Evolutionary conservation across 2,888 invertebrate genomes (phyloP), one percentile per base, ranked within the genome.

Genomic region (Aplocera efformata): DNA sequence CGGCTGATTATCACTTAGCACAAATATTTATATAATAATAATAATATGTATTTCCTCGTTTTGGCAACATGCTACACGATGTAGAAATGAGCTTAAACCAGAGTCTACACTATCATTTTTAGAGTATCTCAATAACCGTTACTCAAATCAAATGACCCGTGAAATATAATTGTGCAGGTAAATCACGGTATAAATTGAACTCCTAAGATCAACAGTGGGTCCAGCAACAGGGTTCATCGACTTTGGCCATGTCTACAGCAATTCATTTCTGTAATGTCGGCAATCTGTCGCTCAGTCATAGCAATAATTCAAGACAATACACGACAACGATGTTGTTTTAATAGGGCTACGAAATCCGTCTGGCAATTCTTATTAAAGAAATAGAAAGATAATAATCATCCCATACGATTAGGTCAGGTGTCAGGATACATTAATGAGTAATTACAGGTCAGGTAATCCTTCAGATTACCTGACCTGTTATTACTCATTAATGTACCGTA

Each of bases 251-350:
- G 83, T 82, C 82, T 82, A 63, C 63, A 53, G 72, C 76, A 60
- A 84, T 86, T 79, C 73, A 75, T 85, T 78, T 80, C 71, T 61
- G 72, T 84, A 84, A 86, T 85, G 79, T 67, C 49, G 56, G 79
- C 83, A 80, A 85, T 86, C 78, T 80, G 81, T 85, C 80, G 76
- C 66, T 68, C 62, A 65, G 58, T 67, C 63, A 63, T 59, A 63
- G 45, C 42, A 7, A 53, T 56, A 49, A 56, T 44, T 53, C 51
- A 51, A 40, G 40, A 36, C 40, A 40, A 41, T 37, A 36, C 45
- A 41, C 32, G 35, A 45, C 40, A 45, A 45, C 44, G 25, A 45
- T 23, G 40, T 23, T 32, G 29, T 21, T 36, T 17, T 40, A 45
- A 45, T 37, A 32, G 32, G 17, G 21, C 27, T 29, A 37, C 36